Percentiles rank a stretch among this genome's conserved stretches.
These are phyloP conservation scores for Amazona guildingii DNA, from an alignment of 2,113 vertebrate genomes.

Conservation along the genomic window DNA sequence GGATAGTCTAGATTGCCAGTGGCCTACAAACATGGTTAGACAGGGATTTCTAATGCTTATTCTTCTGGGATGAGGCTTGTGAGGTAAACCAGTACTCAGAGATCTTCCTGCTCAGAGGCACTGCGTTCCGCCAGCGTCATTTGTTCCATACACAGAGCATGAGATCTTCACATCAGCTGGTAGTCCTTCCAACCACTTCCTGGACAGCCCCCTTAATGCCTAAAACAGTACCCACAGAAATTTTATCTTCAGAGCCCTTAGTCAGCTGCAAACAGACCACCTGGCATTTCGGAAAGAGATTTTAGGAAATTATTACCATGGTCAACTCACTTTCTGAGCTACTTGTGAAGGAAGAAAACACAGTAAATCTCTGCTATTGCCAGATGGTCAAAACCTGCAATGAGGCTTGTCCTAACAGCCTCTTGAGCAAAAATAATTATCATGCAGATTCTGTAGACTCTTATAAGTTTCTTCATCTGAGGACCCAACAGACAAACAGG, in stretches of 20 bases:
- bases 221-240: neutral
- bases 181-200: neutral
- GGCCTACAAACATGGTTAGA: neutral
- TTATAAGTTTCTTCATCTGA: neutral
- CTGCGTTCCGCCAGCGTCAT: neutral
- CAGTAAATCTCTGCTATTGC: neutral
- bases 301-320: neutral
- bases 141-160: neutral
- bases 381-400: neutral
- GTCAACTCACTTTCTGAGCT: neutral
- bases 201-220: neutral
- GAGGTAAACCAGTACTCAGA: neutral
- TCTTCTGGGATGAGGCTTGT: neutral
- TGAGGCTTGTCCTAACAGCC: neutral
- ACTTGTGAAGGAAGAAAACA: neutral
- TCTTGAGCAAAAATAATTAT: neutral
- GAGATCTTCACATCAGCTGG: neutral
- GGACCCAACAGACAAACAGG: neutral
- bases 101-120: neutral
- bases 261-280: neutral
- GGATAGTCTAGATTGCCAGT: neutral
- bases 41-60: neutral
- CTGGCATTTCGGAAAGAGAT: neutral
- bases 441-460: neutral
- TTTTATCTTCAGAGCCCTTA: neutral